These are phyloP conservation scores for Paralichthys olivaceus DNA, from an alignment of 2,113 vertebrate genomes.

Conservation along the genomic window DNA sequence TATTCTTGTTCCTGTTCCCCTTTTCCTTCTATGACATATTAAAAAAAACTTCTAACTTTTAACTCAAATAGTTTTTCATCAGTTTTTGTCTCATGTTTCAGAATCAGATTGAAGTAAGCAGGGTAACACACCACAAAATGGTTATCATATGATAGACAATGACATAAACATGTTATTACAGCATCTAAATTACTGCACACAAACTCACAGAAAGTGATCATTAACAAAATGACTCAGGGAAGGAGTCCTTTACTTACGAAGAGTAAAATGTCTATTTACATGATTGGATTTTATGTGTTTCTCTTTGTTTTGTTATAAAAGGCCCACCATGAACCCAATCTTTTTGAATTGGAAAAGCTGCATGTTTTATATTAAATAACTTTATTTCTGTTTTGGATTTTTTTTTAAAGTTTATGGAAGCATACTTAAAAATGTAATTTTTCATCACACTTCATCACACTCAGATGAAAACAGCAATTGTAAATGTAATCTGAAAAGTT, in stretches of 20 bases:
- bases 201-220: slow-evolving; percentile 51
- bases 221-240: slow-evolving; percentile 57
- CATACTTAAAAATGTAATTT: neutral
- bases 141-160: slow-evolving; percentile 39
- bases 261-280: slow-evolving; percentile 44
- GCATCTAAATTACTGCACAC: slow-evolving; percentile 41
- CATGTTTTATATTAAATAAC: neutral
- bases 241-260: slow-evolving; percentile 37
- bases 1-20: neutral
- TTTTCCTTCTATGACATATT: neutral
- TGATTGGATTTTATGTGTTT: slow-evolving; percentile 6
- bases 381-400: neutral
- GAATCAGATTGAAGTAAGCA: slow-evolving; percentile 7
- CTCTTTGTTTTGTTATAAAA: neutral
- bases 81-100: neutral
- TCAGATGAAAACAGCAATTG: slow-evolving; percentile 3
- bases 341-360: neutral
- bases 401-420: too few relatives aligned
- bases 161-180: slow-evolving; percentile 64
- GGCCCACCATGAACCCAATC: slow-evolving; percentile 9
- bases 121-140: slow-evolving; percentile 24
- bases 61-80: neutral
- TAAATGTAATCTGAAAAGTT: neutral
- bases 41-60: neutral
- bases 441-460: too few relatives aligned